These are phyloP conservation scores for Heteractis magnifica DNA, from an alignment of 92 coral and sea anemone genomes.

Conservation along the genomic window DNA sequence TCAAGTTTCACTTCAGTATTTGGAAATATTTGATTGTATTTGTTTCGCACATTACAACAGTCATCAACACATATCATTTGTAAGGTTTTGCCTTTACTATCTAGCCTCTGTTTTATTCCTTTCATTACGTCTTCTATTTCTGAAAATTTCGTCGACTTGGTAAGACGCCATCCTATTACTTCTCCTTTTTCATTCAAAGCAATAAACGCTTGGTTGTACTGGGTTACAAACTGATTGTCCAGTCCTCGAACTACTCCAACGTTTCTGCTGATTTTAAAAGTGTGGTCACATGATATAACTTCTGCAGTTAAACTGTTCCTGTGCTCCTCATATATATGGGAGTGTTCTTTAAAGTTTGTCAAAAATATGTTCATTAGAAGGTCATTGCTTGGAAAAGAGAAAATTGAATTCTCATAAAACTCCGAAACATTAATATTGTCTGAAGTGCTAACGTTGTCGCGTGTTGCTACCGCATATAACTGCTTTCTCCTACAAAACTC, in stretches of 20 bases:
- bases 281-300: constrained; percentile 5
- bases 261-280: constrained; percentile 35
- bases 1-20: constrained; percentile 50
- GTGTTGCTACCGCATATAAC: neutral
- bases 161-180: constrained; percentile 39
- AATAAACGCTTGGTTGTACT: constrained; percentile 28
- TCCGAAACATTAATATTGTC: neutral
- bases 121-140: constrained; percentile 25
- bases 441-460: neutral
- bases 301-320: constrained; percentile 9
- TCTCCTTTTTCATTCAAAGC: constrained; percentile 29
- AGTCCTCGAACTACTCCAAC: constrained; percentile 24
- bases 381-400: constrained; percentile 43
- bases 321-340: neutral
- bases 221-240: constrained; percentile 32
- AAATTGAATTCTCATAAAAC: constrained; percentile 23
- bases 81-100: neutral
- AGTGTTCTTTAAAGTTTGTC: neutral
- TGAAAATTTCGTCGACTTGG: constrained; percentile 26
- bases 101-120: neutral
- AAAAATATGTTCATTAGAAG: constrained; percentile 27
- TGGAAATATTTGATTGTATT: constrained; percentile 40
- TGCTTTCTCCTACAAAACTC: neutral
- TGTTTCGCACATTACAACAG: constrained; percentile 53
- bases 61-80: constrained; percentile 43